phyloP scores from a whole-genome alignment of 2,888 invertebrate species.

The Orthonevra nobilis region DNA sequence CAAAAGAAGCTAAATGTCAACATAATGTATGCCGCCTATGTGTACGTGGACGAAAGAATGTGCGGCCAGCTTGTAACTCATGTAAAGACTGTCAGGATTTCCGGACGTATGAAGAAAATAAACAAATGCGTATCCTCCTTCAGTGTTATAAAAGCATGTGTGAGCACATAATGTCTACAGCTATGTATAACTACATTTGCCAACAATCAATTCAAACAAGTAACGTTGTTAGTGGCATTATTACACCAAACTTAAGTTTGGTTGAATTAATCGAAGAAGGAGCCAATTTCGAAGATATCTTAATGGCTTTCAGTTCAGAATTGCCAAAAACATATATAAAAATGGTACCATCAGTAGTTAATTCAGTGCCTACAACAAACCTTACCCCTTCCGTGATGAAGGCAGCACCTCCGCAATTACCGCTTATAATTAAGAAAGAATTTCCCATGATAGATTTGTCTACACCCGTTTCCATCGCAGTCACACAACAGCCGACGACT shows the following conservation, averaged over 20 bases:
- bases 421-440: constrained; percentile 57
- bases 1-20: constrained; percentile 89
- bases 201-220: constrained; percentile 79
- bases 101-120: constrained; percentile 90
- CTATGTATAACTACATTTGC: constrained; percentile 82
- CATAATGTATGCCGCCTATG: constrained; percentile 94
- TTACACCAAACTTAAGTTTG: constrained; percentile 82
- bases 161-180: constrained; percentile 88
- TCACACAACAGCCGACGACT: constrained; percentile 19
- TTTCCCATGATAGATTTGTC: constrained; percentile 55
- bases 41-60: constrained; percentile 90
- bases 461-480: constrained; percentile 22
- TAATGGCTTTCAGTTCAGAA: constrained; percentile 85
- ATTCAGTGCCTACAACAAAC: constrained; percentile 74
- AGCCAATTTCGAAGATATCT: constrained; percentile 88
- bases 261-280: constrained; percentile 90
- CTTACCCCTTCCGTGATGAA: constrained; percentile 8
- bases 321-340: constrained; percentile 86
- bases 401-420: constrained; percentile 33
- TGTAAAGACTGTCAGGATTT: constrained; percentile 92
- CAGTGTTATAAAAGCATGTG: constrained; percentile 95
- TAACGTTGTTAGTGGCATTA: constrained; percentile 77
- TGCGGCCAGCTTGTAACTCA: constrained; percentile 91
- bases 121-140: constrained; percentile 88
- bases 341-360: constrained; percentile 86